phyloP scores from a whole-genome alignment of 2,888 invertebrate species.

The Isotomurus palustris region DNA sequence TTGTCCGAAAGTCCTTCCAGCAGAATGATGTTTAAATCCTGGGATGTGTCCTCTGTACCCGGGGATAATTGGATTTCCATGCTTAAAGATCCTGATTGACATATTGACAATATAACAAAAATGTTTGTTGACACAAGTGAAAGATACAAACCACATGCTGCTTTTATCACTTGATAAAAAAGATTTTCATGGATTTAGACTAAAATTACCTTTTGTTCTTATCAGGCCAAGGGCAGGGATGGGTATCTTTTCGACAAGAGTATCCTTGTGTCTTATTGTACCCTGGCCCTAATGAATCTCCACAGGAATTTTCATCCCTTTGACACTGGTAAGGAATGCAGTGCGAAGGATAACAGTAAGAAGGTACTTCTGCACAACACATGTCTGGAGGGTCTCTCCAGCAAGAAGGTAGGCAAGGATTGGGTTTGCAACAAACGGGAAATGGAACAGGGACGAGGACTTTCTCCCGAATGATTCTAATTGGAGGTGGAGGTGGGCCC shows the following conservation, averaged over 20 bases:
- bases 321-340: too few relatives aligned
- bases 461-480: conserved; percentile 20
- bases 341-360: too few relatives aligned
- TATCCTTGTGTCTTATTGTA: not conserved
- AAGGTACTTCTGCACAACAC: too few relatives aligned
- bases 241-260: not conserved
- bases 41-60: conserved; percentile 42
- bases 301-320: too few relatives aligned
- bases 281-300: too few relatives aligned
- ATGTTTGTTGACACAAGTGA: not conserved
- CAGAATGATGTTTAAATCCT: conserved; percentile 31
- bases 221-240: not conserved
- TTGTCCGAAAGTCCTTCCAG: conserved; percentile 38
- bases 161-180: not conserved
- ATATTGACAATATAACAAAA: not conserved
- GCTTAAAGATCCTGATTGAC: conserved; percentile 25
- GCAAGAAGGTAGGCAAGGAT: not conserved
- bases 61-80: conserved; percentile 31
- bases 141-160: not conserved
- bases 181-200: not conserved
- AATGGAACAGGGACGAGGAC: conserved; percentile 20
- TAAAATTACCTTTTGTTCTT: not conserved
- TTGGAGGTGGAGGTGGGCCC: conserved; percentile 20
- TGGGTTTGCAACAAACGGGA: not conserved
- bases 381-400: not conserved